Evolutionary conservation across 2,113 vertebrate species (phyloP).

Genomic region (Pluvialis apricaria): DNA sequence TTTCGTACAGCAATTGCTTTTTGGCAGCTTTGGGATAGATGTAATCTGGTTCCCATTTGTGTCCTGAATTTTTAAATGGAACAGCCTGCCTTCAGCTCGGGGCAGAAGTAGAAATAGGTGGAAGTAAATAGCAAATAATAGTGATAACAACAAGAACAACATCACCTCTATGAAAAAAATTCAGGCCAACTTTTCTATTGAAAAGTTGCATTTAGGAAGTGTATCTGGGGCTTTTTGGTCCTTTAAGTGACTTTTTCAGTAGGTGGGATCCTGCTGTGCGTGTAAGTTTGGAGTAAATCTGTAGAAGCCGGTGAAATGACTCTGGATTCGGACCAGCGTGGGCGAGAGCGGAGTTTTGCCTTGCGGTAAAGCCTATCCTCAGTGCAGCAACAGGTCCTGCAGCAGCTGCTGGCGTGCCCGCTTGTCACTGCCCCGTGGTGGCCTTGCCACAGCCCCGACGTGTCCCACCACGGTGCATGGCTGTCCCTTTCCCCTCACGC

Average conservation of each 20-base stretch:
- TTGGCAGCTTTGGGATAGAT: slow-evolving; percentile 21
- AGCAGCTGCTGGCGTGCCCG: neutral
- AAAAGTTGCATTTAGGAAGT: neutral
- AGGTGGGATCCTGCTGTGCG: neutral
- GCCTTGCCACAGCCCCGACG: neutral
- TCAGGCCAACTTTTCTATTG: neutral
- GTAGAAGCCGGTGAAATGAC: neutral
- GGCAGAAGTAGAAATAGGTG: neutral
- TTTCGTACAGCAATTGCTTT: slow-evolving; percentile 34
- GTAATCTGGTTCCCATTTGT: slow-evolving; percentile 34
- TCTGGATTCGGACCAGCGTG: rapidly evolving
- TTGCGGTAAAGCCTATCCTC: rapidly evolving
- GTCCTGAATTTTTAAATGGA: slow-evolving; percentile 5
- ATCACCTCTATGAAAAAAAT: neutral
- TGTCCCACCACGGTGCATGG: rapidly evolving
- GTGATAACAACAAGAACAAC: neutral
- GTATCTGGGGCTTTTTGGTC: neutral
- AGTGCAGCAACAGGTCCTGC: rapidly evolving
- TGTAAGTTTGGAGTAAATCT: neutral
- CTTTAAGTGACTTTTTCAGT: neutral
- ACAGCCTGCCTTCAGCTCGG: neutral
- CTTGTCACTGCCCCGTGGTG: neutral
- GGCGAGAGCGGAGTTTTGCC: neutral
- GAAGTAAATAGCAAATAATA: neutral
- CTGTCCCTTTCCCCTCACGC: rapidly evolving